Percentiles rank a stretch among this genome's conserved stretches.
phyloP scores from a whole-genome alignment of 2,888 invertebrate species.

The Priocnemis perturbator region DNA sequence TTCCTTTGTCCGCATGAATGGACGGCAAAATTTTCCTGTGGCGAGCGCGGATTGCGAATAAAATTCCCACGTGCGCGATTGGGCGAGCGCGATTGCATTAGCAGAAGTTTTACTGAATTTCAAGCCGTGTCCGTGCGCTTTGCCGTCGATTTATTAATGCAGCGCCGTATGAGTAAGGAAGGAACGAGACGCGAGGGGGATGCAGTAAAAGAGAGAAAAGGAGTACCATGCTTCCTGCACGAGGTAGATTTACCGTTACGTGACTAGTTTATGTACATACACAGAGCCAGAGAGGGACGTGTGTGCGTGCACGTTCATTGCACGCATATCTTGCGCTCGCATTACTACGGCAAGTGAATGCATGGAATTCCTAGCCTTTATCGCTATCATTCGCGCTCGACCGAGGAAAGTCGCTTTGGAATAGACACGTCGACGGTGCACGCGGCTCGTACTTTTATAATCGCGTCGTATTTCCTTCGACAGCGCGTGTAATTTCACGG shows the following conservation, averaged over 20 bases:
- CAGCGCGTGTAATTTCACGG: too few species aligned
- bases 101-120: conserved; percentile 21
- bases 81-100: conserved; percentile 19
- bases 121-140: conserved; percentile 20
- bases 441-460: too few species aligned
- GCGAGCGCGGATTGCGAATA: conserved; percentile 3
- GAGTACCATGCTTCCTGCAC: conserved; percentile 41
- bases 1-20: not conserved
- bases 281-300: too few species aligned
- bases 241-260: conserved; percentile 45
- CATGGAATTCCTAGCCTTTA: too few species aligned
- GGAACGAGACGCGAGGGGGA: conserved; percentile 2
- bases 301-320: too few species aligned
- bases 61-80: conserved; percentile 10
- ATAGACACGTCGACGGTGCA: too few species aligned
- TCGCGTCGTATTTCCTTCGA: too few species aligned
- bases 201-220: conserved; percentile 40
- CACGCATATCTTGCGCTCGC: too few species aligned
- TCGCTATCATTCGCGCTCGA: too few species aligned
- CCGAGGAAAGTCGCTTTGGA: too few species aligned
- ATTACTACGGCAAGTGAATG: too few species aligned
- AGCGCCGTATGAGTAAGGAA: conserved; percentile 9
- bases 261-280: conserved; percentile 23
- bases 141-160: conserved; percentile 35
- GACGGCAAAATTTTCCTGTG: conserved; percentile 13